These are phyloP conservation scores for Setipinna tenuifilis DNA, from an alignment of 2,797 vertebrate genomes.

Conservation along the genomic window DNA sequence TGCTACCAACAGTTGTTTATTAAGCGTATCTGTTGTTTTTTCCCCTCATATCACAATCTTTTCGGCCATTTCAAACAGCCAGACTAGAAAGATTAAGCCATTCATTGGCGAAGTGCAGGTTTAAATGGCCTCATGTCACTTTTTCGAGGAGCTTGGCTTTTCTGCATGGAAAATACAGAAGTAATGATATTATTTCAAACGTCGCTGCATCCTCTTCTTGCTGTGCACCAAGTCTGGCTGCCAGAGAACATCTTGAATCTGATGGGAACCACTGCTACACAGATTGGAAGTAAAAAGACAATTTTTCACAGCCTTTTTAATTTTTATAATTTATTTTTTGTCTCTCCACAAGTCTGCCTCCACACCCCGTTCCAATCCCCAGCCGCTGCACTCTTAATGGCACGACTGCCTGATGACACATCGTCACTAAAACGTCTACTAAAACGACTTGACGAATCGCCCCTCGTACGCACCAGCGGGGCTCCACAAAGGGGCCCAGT, in stretches of 20 bases:
- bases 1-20: background rate
- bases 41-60: background rate
- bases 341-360: conserved; percentile 11
- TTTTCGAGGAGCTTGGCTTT: conserved; percentile 16
- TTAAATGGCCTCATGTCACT: background rate
- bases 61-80: background rate
- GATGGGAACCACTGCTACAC: background rate
- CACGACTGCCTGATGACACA: conserved; percentile 29
- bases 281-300: background rate
- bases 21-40: background rate
- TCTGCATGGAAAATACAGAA: conserved; percentile 2
- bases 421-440: conserved; percentile 34
- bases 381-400: conserved; percentile 32
- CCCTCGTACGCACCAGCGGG: conserved; percentile 39
- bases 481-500: conserved; percentile 47
- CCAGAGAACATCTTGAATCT: conserved; percentile 16
- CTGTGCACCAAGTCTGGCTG: background rate
- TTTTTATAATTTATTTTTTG: background rate
- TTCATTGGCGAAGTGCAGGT: background rate
- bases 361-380: conserved; percentile 33
- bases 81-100: background rate
- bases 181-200: conserved; percentile 21
- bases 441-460: conserved; percentile 41
- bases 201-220: background rate
- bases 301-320: background rate